phyloP scores from a whole-genome alignment of 2,797 vertebrate genomes.

The Sebastes hopkinsi region DNA sequence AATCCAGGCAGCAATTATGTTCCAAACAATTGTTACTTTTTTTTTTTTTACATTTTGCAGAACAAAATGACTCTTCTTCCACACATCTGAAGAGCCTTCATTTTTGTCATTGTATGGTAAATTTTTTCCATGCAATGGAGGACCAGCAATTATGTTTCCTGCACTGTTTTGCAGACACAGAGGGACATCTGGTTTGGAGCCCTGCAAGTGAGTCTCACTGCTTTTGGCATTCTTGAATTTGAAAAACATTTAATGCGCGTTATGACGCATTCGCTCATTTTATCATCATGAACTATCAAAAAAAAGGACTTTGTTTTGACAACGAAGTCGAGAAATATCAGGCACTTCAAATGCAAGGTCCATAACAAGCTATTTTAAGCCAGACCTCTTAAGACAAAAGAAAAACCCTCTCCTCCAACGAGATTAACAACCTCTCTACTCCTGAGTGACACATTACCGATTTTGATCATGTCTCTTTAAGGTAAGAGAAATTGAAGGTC shows the following conservation, averaged over 20 bases:
- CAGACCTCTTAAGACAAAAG: constrained; percentile 1
- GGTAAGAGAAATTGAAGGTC: constrained; percentile 52
- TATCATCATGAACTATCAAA: neutral
- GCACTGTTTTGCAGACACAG: neutral
- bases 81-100: neutral
- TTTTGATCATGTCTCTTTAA: constrained; percentile 57
- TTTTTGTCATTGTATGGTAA: neutral
- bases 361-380: constrained; percentile 18
- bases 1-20: neutral
- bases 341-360: constrained; percentile 6
- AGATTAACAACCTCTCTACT: constrained; percentile 36
- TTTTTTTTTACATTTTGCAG: neutral
- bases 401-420: neutral
- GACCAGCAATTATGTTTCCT: neutral
- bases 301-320: constrained; percentile 16
- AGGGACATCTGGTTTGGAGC: neutral
- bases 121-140: neutral
- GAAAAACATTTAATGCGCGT: neutral
- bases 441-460: constrained; percentile 48
- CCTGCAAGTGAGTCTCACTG: neutral
- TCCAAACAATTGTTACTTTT: neutral
- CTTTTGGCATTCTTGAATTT: neutral
- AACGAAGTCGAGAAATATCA: neutral
- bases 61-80: neutral
- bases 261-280: neutral